Conservation (phyloP, 92 coral and sea anemone genomes). For the Phenganax subtilis region DNA sequence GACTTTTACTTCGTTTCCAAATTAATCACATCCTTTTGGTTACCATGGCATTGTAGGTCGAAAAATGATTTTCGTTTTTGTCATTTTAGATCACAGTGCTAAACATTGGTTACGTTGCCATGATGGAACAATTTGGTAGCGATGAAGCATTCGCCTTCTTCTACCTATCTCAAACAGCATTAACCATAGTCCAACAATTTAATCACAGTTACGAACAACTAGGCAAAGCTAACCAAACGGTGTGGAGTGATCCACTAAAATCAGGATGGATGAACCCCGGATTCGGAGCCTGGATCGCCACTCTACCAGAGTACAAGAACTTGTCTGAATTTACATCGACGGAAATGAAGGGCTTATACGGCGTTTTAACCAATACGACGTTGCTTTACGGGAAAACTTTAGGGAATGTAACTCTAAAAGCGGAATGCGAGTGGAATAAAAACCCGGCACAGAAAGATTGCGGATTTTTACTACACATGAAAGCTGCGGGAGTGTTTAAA, state of each 20-base stretch:
- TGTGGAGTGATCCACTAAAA: background rate
- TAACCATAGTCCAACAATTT: constrained; percentile 36
- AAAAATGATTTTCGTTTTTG: background rate
- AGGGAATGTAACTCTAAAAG: background rate
- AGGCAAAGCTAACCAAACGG: constrained; percentile 34
- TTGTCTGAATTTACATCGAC: constrained; percentile 1
- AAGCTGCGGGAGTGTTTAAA: background rate
- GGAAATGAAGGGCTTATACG: constrained; percentile 71
- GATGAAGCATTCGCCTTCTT: constrained; percentile 51
- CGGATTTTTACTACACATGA: constrained; percentile 31
- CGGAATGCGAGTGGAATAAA: background rate
- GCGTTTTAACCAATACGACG: constrained; percentile 42
- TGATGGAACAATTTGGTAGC: constrained; percentile 51
- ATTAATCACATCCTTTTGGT: too few species aligned
- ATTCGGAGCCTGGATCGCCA: constrained; percentile 70
- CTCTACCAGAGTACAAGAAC: background rate
- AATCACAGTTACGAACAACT: constrained; percentile 45
- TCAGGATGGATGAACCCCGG: constrained; percentile 43
- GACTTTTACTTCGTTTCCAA: too few species aligned
- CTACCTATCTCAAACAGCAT: constrained; percentile 48
- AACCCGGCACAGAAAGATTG: constrained; percentile 23
- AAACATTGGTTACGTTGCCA: constrained; percentile 67
- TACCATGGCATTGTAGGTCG: too few species aligned
- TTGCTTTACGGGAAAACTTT: constrained; percentile 50
- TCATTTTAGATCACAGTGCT: constrained; percentile 59